These are phyloP conservation scores for Chrysolina oricalcia DNA, from an alignment of 2,888 invertebrate genomes.

Conservation along the genomic window DNA sequence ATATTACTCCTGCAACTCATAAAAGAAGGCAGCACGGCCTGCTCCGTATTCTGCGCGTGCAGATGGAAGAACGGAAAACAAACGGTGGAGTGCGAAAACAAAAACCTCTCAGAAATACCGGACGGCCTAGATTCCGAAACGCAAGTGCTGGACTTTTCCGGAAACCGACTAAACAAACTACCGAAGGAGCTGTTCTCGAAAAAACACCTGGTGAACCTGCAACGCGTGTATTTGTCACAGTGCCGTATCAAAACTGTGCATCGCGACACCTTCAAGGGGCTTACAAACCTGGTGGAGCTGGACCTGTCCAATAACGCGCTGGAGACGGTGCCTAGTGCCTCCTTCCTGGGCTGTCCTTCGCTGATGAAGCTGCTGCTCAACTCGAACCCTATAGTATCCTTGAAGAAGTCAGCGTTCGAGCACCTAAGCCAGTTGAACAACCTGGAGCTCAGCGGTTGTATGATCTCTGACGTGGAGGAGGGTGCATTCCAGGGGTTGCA, in stretches of 20 bases:
- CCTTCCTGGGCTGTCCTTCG: slow-evolving; percentile 85
- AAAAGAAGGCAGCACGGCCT: slow-evolving; percentile 69
- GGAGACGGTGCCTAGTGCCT: slow-evolving; percentile 84
- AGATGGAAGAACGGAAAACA: slow-evolving; percentile 96
- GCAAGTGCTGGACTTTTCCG: slow-evolving; percentile 89
- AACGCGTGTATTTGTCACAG: slow-evolving; percentile 87
- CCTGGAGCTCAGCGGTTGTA: slow-evolving; percentile 87
- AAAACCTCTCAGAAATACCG: slow-evolving; percentile 84
- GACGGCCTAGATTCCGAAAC: slow-evolving; percentile 87
- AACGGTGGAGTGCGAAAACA: slow-evolving; percentile 89
- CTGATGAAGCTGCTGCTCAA: slow-evolving; percentile 88
- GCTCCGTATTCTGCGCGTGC: slow-evolving; percentile 87
- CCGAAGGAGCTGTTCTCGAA: slow-evolving; percentile 86
- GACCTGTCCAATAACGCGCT: slow-evolving; percentile 90
- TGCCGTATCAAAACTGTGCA: slow-evolving; percentile 87
- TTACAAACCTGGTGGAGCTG: slow-evolving; percentile 91
- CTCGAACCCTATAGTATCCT: slow-evolving; percentile 84
- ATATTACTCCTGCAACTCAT: slow-evolving; percentile 48
- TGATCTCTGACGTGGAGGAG: slow-evolving; percentile 83
- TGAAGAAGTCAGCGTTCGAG: slow-evolving; percentile 83
- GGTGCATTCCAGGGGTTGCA: slow-evolving; percentile 88
- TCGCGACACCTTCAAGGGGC: slow-evolving; percentile 86
- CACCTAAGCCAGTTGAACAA: slow-evolving; percentile 85
- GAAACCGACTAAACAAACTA: slow-evolving; percentile 86
- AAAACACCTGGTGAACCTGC: slow-evolving; percentile 87